Conservation (phyloP, 1,140 invertebrate genomes). For the Teleogryllus occipitalis region DNA sequence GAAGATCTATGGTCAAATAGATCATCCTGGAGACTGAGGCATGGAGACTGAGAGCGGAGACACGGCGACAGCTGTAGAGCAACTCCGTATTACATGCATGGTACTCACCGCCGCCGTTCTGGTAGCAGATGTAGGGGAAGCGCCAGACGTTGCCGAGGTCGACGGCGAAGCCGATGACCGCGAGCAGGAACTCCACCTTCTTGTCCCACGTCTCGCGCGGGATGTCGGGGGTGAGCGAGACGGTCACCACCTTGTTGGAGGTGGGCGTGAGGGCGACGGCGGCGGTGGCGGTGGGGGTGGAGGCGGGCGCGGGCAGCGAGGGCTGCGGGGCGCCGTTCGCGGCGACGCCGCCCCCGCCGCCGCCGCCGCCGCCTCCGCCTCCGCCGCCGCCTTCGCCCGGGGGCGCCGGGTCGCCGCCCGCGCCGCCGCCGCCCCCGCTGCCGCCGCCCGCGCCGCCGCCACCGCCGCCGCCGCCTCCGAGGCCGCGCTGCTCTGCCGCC, state of each 20-base stretch:
- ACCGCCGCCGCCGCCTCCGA: neutral
- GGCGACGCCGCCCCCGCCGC: conserved; percentile 28
- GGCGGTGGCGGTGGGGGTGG: conserved; percentile 31
- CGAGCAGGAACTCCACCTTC: conserved; percentile 81
- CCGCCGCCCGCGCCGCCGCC: neutral
- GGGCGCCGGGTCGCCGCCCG: too few species aligned
- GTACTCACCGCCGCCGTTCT: conserved; percentile 61
- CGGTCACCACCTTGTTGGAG: conserved; percentile 42
- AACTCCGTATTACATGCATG: too few species aligned
- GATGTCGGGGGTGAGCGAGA: conserved; percentile 50
- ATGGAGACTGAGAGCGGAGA: too few species aligned
- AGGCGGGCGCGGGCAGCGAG: too few species aligned
- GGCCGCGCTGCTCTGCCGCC: neutral
- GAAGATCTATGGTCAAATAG: too few species aligned
- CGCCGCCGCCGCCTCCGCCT: neutral
- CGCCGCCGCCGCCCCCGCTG: neutral
- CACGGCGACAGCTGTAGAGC: too few species aligned
- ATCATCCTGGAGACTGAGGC: too few species aligned
- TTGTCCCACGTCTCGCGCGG: conserved; percentile 66
- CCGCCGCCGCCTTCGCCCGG: neutral
- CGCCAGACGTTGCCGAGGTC: conserved; percentile 74
- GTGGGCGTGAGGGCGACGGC: conserved; percentile 33
- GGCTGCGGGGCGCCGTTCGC: too few species aligned
- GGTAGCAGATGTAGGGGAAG: conserved; percentile 75
- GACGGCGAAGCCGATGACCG: conserved; percentile 80